Evolutionary conservation across 2,797 vertebrate species (phyloP), one percentile per base, ranked within the genome.

Genomic region (Toxotes lorentzi): DNA sequence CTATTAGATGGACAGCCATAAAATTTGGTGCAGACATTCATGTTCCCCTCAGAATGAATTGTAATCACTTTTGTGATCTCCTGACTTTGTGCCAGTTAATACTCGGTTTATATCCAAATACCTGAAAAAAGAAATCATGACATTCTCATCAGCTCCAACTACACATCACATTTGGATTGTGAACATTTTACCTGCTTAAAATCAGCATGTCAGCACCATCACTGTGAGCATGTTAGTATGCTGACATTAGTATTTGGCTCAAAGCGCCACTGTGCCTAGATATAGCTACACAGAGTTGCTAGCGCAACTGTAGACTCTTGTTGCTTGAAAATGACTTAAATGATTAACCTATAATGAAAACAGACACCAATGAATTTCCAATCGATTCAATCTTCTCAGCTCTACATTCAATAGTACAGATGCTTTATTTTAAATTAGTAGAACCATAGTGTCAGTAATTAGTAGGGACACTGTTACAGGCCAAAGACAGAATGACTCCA

Each of bases 401-500:
- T 59, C n/a, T 24, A 21, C 17, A 7, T 45, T 47, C 4, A 8
- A 2, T 53, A 24, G 61, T 3, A 13, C 34, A 53, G 24, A 66
- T 40, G 65, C n/a, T 67, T 56, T 38, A 41, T 64, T 54, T 35
- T 43, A 69, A 43, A 14, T 32, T 7, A 30, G 38, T 10, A 27
- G 17, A 24, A 41, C 27, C 34, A 41, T 21, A 69, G 19, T 35
- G 43, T n/a, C 14, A 69, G 67, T 64, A 34, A 78, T 79, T 64
- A 79, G 48, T 73, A 57, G 74, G 79, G 83, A 74, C 70, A 81
- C 65, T 48, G 23, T 83, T 70, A 63, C 53, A 76, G 69, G 75
- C 70, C 70, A 70, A 86, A 84, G 88, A 79, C 72, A 76, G 81
- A 84, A 76, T 65, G 81, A 88, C 80, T 91, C 82, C 73, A 83